Evolutionary conservation across 2,113 vertebrate genomes (phyloP).

Genomic region (Rhinoderma darwinii): DNA sequence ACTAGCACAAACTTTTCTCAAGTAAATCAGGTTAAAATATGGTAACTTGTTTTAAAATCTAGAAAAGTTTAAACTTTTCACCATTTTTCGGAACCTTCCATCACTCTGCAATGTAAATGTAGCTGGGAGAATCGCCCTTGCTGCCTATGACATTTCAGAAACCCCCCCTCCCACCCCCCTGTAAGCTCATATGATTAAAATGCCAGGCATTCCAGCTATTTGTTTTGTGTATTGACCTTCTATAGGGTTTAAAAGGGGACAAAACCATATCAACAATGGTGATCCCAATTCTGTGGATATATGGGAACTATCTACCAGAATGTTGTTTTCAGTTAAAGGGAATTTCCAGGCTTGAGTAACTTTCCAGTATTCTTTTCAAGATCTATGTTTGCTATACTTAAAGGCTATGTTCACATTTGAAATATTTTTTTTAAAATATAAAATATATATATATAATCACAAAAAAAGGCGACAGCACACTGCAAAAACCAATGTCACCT

Average conservation of each 20-base stretch:
- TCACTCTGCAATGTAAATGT: not conserved
- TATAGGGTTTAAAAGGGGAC: not conserved
- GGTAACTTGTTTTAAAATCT: not conserved
- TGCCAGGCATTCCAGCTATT: conserved; percentile 34
- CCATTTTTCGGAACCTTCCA: not conserved
- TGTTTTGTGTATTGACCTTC: conserved; percentile 28
- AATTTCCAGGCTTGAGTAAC: no score
- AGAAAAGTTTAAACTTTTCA: not conserved
- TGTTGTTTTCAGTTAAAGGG: not conserved
- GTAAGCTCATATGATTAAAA: conserved; percentile 24
- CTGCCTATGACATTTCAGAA: conserved; percentile 2
- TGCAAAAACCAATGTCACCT: no score
- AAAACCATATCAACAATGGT: not conserved
- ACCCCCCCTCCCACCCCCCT: not conserved
- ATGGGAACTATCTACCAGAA: not conserved
- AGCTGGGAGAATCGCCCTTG: not conserved
- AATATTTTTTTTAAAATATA: no score
- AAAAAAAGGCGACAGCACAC: no score
- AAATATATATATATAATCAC: no score
- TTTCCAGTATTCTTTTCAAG: no score
- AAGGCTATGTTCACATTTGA: no score
- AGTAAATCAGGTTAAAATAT: not conserved
- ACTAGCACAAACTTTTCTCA: not conserved
- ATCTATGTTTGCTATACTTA: no score
- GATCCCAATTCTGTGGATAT: not conserved